These are phyloP conservation scores for Leptopilina boulardi DNA, from an alignment of 1,140 invertebrate genomes.

Conservation along the genomic window DNA sequence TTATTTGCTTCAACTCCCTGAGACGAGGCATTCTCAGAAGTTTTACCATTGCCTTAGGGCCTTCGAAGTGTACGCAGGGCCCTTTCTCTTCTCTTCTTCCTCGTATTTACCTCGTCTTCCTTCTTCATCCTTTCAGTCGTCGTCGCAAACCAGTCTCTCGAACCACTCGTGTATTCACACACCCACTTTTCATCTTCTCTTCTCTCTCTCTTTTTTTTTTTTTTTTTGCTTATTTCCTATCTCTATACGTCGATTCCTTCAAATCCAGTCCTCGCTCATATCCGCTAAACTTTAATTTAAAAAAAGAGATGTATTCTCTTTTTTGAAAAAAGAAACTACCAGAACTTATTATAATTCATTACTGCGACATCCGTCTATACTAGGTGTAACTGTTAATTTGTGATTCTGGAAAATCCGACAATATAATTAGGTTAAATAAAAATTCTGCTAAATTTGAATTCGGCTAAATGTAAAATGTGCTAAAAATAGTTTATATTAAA, in stretches of 20 bases:
- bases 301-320: background rate
- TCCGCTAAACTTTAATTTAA: background rate
- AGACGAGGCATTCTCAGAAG: slow-evolving; percentile 20
- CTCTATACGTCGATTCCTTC: slow-evolving; percentile 1
- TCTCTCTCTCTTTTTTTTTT: background rate
- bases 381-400: too few relatives aligned
- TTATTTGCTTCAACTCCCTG: background rate
- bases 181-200: slow-evolving; percentile 5
- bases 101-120: slow-evolving; percentile 4
- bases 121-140: background rate
- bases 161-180: slow-evolving; percentile 25
- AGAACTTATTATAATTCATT: background rate
- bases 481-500: too few relatives aligned
- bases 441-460: too few relatives aligned
- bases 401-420: too few relatives aligned
- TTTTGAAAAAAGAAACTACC: background rate
- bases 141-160: background rate
- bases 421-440: too few relatives aligned
- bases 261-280: background rate
- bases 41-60: slow-evolving; percentile 12
- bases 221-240: background rate
- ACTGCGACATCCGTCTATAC: too few relatives aligned
- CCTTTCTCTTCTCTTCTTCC: slow-evolving; percentile 4
- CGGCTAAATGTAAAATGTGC: too few relatives aligned
- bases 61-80: slow-evolving; percentile 1